Base-by-base conservation (phyloP, 1,140 invertebrate genomes). In the Pachyrhynchus sulphureomaculatus region DNA sequence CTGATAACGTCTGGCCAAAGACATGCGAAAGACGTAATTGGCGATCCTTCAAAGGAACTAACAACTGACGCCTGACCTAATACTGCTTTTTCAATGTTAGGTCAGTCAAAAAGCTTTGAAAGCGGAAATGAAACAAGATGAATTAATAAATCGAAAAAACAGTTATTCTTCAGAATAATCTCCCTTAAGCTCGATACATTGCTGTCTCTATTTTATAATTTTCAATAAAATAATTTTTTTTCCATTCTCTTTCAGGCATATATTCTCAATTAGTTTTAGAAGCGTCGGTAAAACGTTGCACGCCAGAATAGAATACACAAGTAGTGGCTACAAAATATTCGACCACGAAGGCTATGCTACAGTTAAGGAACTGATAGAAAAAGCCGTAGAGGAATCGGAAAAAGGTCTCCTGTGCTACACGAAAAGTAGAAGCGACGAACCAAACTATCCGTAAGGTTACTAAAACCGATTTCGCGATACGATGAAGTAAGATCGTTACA, bases 401-500 rank as follows among this genome's bases (percentile, higher is more conserved):
- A 80, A 82, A 3, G 81, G 83, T 10, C 81, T 88, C 4, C 86
- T 87, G 74, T 89, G 87, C 75, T 89, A 90, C 71, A 88, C 74
- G 83, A 83, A 23, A 76, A 84, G 49, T 13, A 24, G 29, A 74
- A 81, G 32, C 78, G 81, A 55, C 80, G 80, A 62, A 77, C 84
- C 86, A n/a, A 82, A 85, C 55, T 87, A 86, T 73, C 86, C 87
- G 87, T 90, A 10, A 79, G 86, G 51, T 75, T 92, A n/a, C 88
- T 85, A 29, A 88, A 88, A 73, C 89, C 90, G 15, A 80, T 92
- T 9, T 91, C 89, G 44, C 79, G 89, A 54, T 91, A 90, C 68
- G 85, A 82, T 17, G 82, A 89, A 75, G 86, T 91, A 44, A 81
- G 85, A 61, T 85, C 86, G 47, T 76, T 92, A 57, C 86, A 89